Conservation (phyloP, 2,113 vertebrate species). For the Malaclemys terrapin region DNA sequence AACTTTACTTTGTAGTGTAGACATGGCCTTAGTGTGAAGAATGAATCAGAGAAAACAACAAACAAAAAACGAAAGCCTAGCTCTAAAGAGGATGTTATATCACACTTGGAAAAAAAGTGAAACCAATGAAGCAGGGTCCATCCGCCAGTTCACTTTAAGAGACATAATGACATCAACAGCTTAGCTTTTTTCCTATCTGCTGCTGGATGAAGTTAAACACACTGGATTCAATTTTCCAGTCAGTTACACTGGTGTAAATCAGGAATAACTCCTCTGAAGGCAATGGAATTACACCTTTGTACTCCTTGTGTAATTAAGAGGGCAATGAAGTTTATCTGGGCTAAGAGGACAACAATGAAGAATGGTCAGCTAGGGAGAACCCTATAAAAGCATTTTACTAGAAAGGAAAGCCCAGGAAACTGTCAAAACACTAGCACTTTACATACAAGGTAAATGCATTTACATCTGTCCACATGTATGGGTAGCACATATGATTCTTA, state of each 20-base stretch:
- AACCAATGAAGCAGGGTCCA: background rate
- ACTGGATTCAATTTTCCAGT: background rate
- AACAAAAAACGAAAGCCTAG: background rate
- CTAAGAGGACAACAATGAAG: background rate
- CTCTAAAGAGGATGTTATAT: fast-evolving
- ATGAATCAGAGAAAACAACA: background rate
- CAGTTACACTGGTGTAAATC: background rate
- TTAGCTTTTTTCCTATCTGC: background rate
- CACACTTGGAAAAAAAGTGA: background rate
- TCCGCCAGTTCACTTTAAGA: background rate
- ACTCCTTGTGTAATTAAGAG: background rate
- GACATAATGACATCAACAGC: background rate
- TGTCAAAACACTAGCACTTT: background rate
- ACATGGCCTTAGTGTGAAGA: background rate
- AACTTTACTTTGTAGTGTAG: too few relatives aligned
- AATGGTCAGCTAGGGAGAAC: background rate
- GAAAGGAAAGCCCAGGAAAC: background rate
- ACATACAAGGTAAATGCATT: background rate
- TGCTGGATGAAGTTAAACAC: background rate
- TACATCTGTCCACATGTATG: fast-evolving
- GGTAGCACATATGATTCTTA: background rate
- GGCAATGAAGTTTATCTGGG: background rate
- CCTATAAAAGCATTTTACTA: background rate
- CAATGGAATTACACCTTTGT: background rate
- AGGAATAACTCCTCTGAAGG: background rate